Evolutionary conservation across 2,797 vertebrate species (phyloP).

Genomic region (Brachymystax lenok): DNA sequence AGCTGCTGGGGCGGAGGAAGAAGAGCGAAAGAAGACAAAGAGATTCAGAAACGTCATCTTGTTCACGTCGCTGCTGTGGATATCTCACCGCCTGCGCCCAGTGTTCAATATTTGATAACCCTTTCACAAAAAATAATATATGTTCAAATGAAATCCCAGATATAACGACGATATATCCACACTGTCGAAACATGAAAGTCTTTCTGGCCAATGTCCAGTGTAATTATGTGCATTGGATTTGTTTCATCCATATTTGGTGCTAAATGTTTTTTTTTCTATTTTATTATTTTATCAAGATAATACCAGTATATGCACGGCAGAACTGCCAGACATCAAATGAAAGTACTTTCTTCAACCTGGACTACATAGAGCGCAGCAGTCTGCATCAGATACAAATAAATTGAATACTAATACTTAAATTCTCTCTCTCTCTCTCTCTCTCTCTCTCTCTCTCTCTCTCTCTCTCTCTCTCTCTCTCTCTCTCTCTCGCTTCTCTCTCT

Average conservation of each 20-base stretch:
- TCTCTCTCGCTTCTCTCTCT: too few relatives aligned
- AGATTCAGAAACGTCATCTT: neutral
- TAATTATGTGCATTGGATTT: neutral
- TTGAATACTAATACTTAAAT: neutral
- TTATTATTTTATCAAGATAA: neutral
- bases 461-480: too few relatives aligned
- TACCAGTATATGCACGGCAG: too few relatives aligned
- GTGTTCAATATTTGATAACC: conserved; percentile 1
- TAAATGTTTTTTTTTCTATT: too few relatives aligned
- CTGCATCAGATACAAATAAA: neutral
- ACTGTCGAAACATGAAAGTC: neutral
- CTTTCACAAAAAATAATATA: neutral
- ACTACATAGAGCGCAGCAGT: neutral
- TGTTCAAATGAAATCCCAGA: conserved; percentile 3
- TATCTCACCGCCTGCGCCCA: neutral
- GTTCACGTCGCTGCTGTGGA: neutral
- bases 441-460: neutral
- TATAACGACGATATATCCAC: neutral
- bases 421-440: too few relatives aligned
- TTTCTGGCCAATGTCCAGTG: neutral
- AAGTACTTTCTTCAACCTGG: neutral
- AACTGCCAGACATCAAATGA: neutral
- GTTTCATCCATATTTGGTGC: neutral
- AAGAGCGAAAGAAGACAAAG: neutral
- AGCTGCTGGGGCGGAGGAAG: conserved; percentile 5